phyloP scores from a whole-genome alignment of 2,888 invertebrate genomes.

The Druceiella hillmani region DNA sequence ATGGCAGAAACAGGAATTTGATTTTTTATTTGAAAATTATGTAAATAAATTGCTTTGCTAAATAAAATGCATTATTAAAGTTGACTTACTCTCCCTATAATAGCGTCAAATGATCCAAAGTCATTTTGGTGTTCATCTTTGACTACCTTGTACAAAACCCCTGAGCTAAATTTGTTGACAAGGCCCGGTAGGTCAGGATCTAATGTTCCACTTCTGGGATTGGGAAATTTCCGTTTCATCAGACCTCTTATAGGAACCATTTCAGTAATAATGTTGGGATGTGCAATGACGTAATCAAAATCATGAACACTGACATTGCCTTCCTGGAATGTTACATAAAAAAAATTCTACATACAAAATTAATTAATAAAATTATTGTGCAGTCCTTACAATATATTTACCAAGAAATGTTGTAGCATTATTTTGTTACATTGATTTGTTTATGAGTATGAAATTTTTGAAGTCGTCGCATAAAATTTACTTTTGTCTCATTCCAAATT shows the following conservation, averaged over 20 bases:
- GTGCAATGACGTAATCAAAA: constrained; percentile 69
- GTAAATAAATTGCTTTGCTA: too few relatives aligned
- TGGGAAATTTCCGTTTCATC: constrained; percentile 74
- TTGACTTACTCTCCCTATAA: constrained; percentile 65
- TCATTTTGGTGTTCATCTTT: constrained; percentile 66
- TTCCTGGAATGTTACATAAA: constrained; percentile 38
- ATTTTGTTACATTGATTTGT: too few relatives aligned
- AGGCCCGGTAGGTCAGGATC: constrained; percentile 56
- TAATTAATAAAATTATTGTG: too few relatives aligned
- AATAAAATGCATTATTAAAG: constrained; percentile 6
- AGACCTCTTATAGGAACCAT: constrained; percentile 70
- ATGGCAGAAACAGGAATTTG: neutral
- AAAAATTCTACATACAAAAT: too few relatives aligned
- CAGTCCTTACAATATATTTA: too few relatives aligned
- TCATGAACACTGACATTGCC: constrained; percentile 63
- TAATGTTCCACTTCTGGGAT: constrained; percentile 59
- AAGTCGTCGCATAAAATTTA: too few relatives aligned
- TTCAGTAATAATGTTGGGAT: constrained; percentile 75
- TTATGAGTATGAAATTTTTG: too few relatives aligned
- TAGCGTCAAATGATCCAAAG: constrained; percentile 61
- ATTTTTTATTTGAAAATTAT: too few relatives aligned
- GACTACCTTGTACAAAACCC: constrained; percentile 61
- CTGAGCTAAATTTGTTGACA: constrained; percentile 61
- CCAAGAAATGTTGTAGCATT: too few relatives aligned
- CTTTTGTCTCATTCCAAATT: too few relatives aligned